phyloP scores from a whole-genome alignment of 2,888 invertebrate species.

The Caenorhabditis sp. region DNA sequence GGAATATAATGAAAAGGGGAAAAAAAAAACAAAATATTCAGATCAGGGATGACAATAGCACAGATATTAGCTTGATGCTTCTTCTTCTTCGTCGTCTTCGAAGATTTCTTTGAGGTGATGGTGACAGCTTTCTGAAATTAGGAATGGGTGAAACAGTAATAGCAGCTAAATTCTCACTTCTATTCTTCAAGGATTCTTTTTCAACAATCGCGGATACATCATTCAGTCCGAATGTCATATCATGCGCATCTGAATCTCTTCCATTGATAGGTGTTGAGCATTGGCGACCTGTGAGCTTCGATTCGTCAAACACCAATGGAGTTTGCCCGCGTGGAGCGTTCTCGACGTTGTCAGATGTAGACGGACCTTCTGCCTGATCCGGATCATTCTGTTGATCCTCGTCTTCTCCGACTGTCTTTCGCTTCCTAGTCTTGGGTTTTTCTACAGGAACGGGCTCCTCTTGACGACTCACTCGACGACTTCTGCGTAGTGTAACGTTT shows the following conservation, averaged over 20 bases:
- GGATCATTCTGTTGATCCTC: constrained; percentile 7
- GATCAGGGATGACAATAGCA: constrained; percentile 2
- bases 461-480: constrained; percentile 15
- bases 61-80: not conserved
- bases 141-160: not conserved
- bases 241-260: not conserved
- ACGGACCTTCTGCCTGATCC: not conserved
- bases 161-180: constrained; percentile 34
- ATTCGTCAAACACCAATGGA: constrained; percentile 42
- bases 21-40: not conserved
- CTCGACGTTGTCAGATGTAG: not conserved
- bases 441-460: constrained; percentile 1
- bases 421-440: constrained; percentile 1
- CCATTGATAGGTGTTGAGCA: constrained; percentile 57
- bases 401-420: constrained; percentile 9
- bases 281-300: constrained; percentile 30
- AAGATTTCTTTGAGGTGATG: constrained; percentile 31
- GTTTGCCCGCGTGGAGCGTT: constrained; percentile 24
- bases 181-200: constrained; percentile 32
- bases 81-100: constrained; percentile 45
- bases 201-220: constrained; percentile 52
- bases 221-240: constrained; percentile 47
- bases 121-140: constrained; percentile 38
- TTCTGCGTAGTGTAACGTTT: constrained; percentile 50
- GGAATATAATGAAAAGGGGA: too few relatives aligned